Evolutionary conservation across 2,113 vertebrate genomes (phyloP).

Genomic region (Sorex araneus): DNA sequence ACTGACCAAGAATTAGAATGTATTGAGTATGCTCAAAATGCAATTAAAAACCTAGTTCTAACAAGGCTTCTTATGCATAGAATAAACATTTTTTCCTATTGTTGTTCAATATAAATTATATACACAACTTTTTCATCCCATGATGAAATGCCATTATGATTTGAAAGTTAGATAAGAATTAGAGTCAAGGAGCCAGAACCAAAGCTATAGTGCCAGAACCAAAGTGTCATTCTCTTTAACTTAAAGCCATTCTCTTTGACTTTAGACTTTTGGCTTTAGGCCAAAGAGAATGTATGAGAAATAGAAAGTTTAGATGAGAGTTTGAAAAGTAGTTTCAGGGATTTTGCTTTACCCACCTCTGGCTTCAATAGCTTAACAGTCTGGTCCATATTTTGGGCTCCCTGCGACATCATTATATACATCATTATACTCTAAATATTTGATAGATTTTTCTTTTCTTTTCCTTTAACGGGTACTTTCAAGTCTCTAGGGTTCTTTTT

Average conservation of each 20-base stretch:
- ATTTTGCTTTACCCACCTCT: neutral
- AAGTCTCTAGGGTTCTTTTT: too few species aligned
- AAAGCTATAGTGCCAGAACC: too few species aligned
- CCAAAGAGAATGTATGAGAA: neutral
- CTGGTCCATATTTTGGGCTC: neutral
- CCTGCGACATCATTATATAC: neutral
- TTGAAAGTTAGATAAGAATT: neutral
- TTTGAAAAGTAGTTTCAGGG: neutral
- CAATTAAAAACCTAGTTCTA: neutral
- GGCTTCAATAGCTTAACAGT: neutral
- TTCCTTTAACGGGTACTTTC: neutral
- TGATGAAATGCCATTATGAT: neutral
- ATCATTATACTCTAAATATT: neutral
- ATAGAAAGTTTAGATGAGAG: neutral
- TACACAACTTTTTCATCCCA: neutral
- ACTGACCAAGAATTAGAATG: too few species aligned
- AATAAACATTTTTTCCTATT: neutral
- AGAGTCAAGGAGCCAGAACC: too few species aligned
- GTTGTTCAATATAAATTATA: conserved; percentile 14
- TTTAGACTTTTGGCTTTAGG: too few species aligned
- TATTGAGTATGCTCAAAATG: too few species aligned
- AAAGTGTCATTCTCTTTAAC: too few species aligned
- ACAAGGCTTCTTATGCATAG: neutral
- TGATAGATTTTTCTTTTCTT: neutral
- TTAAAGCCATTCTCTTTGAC: too few species aligned